Base-by-base conservation (phyloP, 2,888 invertebrate species). In the Sarcophaga carnaria region DNA sequence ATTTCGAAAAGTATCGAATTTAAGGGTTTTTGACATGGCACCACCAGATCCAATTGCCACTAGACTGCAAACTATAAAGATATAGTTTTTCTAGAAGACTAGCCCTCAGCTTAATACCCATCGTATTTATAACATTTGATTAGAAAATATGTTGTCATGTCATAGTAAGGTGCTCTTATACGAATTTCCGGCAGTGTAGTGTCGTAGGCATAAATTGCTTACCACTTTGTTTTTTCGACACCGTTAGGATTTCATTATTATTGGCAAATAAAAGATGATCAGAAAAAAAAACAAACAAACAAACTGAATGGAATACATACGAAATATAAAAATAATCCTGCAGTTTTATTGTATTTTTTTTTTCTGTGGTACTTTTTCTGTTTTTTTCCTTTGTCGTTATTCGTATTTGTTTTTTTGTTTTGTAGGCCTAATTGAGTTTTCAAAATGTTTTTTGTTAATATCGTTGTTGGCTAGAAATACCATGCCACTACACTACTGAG, bases 401-500 rank as follows among this genome's bases (percentile, higher is more conserved):
- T 67, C 14, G 63, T 45, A 80, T 83, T 85, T 37, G 37, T 8
- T 37, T 37, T 10, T 37, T 10, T 63, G 37, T 78, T 67, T 83
- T 74, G 59, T 84, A 85, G 88, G 88, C 88, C 88, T 88, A 85
- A 88, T 88, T 88, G 88, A 88, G 88, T 88, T 88, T 88, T 85
- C 75, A 83, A 88, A 80, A 82, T 82, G 84, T 74, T 70, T 22
- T 17, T 77, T 83, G 80, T 63, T 76, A n/a, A 27, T n/a, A 3
- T 70, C 54, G 37, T 77, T 66, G 25, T 60, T 62, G 54, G 14
- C 54, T 54, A 14, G 5, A 0, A 54, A 37, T 37, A 17, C 72
- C 27, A 49, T 72, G 45, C 25, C 20, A 10, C 37, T 37, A 37
- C 10, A 37, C 37, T 37, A 10, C 37, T 10, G 37, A 37, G 37